phyloP scores from a whole-genome alignment of 53 echinoderm and acorn worm genomes.

The Mesocentrotus franciscanus region DNA sequence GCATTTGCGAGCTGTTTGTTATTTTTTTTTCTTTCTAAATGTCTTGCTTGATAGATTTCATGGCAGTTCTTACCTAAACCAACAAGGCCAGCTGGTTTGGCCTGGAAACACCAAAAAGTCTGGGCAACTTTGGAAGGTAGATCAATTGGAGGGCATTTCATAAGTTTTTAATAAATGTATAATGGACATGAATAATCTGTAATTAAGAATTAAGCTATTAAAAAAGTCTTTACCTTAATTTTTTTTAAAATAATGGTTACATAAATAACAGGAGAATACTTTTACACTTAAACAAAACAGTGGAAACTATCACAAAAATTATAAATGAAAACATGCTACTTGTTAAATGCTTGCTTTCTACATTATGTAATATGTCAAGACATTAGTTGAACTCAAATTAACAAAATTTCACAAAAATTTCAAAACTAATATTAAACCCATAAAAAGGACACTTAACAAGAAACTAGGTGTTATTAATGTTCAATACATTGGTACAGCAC shows the following conservation, averaged over 20 bases:
- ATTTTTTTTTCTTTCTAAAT: not conserved
- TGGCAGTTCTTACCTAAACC: slow-evolving; percentile 52
- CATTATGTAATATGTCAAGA: not conserved
- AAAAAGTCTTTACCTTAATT: not conserved
- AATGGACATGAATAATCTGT: too few relatives aligned
- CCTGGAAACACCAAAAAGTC: slow-evolving; percentile 65
- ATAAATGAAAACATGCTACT: not conserved
- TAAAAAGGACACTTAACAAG: too few relatives aligned
- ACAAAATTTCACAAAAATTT: too few relatives aligned
- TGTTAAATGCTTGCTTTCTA: not conserved
- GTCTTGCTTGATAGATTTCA: not conserved
- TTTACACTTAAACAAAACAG: not conserved
- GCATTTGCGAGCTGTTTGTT: not conserved
- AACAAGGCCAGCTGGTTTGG: slow-evolving; percentile 47
- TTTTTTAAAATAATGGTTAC: not conserved
- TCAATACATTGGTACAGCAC: too few relatives aligned
- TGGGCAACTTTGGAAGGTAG: slow-evolving; percentile 53
- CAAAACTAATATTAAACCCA: too few relatives aligned
- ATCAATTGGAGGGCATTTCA: not conserved
- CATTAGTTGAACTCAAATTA: not conserved
- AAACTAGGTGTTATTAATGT: too few relatives aligned
- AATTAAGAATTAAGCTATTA: not conserved
- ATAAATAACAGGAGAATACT: not conserved
- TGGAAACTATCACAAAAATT: not conserved
- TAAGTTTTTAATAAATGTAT: not conserved